Evolutionary conservation across 2,888 invertebrate genomes (phyloP), one percentile per base, ranked within the genome.

Genomic region (Aspidapion aeneum): DNA sequence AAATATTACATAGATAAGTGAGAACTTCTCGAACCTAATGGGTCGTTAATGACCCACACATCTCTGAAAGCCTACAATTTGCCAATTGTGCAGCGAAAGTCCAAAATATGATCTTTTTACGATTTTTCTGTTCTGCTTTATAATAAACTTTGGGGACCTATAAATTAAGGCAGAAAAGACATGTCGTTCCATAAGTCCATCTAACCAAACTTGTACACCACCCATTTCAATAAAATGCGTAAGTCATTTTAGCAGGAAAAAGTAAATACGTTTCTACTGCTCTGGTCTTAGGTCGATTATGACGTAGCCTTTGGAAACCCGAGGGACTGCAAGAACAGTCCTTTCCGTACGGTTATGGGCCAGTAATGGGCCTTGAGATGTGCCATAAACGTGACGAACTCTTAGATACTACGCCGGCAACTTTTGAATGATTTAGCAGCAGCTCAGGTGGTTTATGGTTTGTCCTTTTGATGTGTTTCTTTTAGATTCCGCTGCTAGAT

Each of bases 341-440:
- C 69, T 71, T 71, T 70, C 71, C 69, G 35, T 71, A 72, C 72
- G 72, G 74, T 77, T 78, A 78, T 78, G 74, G 77, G 72, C 71
- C 74, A 70, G 75, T 78, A 77, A 78, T 75, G 74, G 76, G 74
- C 74, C 75, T 74, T 73, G 72, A 73, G 71, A 72, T 70, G 73
- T 74, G 75, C 77, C 77, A 77, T 79, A 79, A 79, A 73, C 70
- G 72, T 70, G 67, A 68, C 72, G 68, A 71, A 71, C 70, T 70
- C 69, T 71, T 70, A 65, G 68, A 64, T 68, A 67, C 61, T 66
- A 71, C 67, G 69, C 71, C 72, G 72, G 73, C 75, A 74, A 71
- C 69, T 71, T 70, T 72, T 78, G 78, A 78, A 78, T 78, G 76
- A 78, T 78, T 78, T 77, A 78, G 77, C 73, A 77, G 77, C 69